These are phyloP conservation scores for Perithous albicinctus DNA, from an alignment of 2,888 invertebrate species.

Conservation along the genomic window DNA sequence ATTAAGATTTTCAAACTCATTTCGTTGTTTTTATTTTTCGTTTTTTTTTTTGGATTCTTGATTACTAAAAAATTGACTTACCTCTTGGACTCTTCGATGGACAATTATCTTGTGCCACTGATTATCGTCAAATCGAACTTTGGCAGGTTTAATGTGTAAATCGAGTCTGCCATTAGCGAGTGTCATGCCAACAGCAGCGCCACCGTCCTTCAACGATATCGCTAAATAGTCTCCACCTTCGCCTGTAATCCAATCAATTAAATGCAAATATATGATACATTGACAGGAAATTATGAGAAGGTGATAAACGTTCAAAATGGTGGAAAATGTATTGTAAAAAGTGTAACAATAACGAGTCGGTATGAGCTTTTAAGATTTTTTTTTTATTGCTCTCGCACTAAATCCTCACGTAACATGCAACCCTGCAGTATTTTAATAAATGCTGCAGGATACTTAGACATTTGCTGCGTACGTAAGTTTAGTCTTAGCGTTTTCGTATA, in stretches of 20 bases:
- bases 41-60: not conserved
- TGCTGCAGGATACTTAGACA: constrained; percentile 12
- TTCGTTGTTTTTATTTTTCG: too few species aligned
- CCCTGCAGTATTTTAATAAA: not conserved
- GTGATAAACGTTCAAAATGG: not conserved
- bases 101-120: constrained; percentile 98
- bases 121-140: constrained; percentile 97
- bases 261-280: constrained; percentile 3
- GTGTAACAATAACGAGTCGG: not conserved
- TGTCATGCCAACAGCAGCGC: constrained; percentile 94
- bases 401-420: constrained; percentile 2
- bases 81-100: constrained; percentile 96
- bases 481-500: constrained; percentile 22
- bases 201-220: constrained; percentile 95
- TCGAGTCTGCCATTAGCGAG: constrained; percentile 95
- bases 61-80: constrained; percentile 82
- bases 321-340: not conserved
- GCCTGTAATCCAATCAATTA: constrained; percentile 86
- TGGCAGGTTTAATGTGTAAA: constrained; percentile 94
- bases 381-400: not conserved
- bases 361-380: constrained; percentile 6
- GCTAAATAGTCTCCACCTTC: constrained; percentile 96
- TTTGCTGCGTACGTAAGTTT: constrained; percentile 18
- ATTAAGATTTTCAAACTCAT: too few species aligned
- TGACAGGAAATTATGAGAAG: not conserved